Base-by-base conservation (phyloP, 2,888 invertebrate species). In the Heliconius hortense region DNA sequence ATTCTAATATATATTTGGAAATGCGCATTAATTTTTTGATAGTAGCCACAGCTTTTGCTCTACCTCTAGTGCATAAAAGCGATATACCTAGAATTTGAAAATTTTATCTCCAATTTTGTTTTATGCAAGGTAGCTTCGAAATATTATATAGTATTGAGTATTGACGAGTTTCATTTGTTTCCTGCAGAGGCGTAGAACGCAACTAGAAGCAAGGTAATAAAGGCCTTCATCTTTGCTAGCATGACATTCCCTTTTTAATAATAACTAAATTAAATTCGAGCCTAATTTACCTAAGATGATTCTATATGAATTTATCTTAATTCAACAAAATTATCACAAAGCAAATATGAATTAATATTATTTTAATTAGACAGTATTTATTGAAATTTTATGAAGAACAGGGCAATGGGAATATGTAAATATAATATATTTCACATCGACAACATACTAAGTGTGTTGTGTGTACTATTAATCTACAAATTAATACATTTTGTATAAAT, bases 11-110 rank as follows among this genome's bases (percentile, higher is more conserved):
- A 66, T 66, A 39, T 66, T 53, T 48, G 48, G 64, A 77, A 74
- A 74, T 77, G 76, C 77, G 79, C 76, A 77, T 79, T 68, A 69
- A 77, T 76, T 76, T 53, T 78, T 75, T 76, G 72, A 76, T 68
- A 74, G 79, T 79, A 79, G 79, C 72, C 77, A 79, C 74, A 74
- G 79, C 79, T 79, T 78, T 76, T 74, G 79, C 79, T 79, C 79
- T 76, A 79, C 77, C 77, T 77, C 72, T 79, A 79, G 79, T 79
- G 79, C 79, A 76, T 79, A 77, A 79, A 74, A 74, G 77, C 79
- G 74, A 77, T 76, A 79, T 77, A 66, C 66, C 39, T 66, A 79
- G 77, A 77, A 69, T 74, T 79, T 77, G 75, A 63, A 77, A 69
- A 74, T 73, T 74, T 77, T 74, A 69, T 77, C 64, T 77, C 77